Evolutionary conservation across 2,113 vertebrate genomes (phyloP).

Genomic region (Shinisaurus crocodilurus): DNA sequence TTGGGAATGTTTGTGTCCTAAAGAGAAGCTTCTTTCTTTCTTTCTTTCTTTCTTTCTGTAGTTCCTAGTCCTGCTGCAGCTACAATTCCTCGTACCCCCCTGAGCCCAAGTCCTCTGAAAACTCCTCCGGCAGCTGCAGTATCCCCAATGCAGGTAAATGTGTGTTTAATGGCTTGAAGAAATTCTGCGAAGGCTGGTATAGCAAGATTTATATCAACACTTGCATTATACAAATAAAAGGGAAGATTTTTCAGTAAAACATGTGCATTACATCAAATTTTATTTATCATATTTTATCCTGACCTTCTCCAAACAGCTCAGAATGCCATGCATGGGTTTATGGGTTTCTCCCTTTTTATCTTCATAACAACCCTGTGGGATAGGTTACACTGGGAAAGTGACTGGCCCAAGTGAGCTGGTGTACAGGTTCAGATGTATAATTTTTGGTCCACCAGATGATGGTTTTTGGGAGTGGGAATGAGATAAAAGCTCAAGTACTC

Average conservation of each 20-base stretch:
- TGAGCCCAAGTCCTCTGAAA: slow-evolving; percentile 95
- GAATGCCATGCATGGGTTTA: not conserved
- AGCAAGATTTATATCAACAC: not conserved
- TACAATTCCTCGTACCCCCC: slow-evolving; percentile 89
- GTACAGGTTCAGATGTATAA: not conserved
- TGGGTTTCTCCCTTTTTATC: not conserved
- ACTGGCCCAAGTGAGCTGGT: not conserved
- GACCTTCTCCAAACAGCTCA: not conserved
- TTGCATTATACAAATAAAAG: not conserved
- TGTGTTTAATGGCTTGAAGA: not conserved
- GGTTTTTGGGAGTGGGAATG: not conserved
- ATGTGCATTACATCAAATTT: not conserved
- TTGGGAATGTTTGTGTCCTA: not conserved
- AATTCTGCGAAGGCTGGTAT: not conserved
- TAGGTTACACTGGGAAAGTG: not conserved
- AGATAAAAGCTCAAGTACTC: not conserved
- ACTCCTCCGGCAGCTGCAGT: slow-evolving; percentile 94
- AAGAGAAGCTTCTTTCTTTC: not conserved
- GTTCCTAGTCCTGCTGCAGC: slow-evolving; percentile 81
- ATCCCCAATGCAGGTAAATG: slow-evolving; percentile 93
- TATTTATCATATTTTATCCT: not conserved
- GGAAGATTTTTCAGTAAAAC: not conserved
- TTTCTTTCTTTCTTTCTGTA: slow-evolving; percentile 37
- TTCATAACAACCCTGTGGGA: not conserved
- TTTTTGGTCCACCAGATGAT: not conserved